phyloP scores from a whole-genome alignment of 1,140 invertebrate genomes.

The Pseudobourletiella spinata region DNA sequence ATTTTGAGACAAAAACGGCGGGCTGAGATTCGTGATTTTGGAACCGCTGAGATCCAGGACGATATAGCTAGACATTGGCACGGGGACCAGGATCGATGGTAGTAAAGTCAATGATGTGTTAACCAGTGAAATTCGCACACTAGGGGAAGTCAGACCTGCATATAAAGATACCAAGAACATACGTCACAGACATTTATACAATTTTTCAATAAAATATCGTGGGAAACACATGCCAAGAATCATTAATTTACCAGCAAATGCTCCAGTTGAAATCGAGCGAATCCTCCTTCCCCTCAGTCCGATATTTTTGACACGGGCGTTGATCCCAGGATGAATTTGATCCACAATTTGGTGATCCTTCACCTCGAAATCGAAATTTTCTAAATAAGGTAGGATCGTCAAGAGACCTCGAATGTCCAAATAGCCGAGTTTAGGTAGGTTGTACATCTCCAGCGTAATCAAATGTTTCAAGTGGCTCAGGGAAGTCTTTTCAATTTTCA shows the following conservation, averaged over 20 bases:
- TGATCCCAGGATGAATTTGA: conserved; percentile 64
- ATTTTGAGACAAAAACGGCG: conserved; percentile 59
- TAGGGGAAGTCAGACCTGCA: conserved; percentile 57
- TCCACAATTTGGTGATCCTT: conserved; percentile 74
- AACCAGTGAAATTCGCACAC: conserved; percentile 59
- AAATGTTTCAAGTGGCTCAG: conserved; percentile 66
- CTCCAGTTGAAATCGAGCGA: conserved; percentile 67
- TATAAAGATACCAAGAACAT: too few species aligned
- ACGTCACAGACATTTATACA: conserved; percentile 2
- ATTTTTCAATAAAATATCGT: not conserved
- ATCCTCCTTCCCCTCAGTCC: conserved; percentile 64
- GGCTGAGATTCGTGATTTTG: conserved; percentile 60
- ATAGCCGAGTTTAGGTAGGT: conserved; percentile 53
- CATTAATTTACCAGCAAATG: conserved; percentile 49
- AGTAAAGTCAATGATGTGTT: conserved; percentile 72
- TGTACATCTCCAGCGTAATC: conserved; percentile 55
- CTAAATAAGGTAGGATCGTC: conserved; percentile 43
- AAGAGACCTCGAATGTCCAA: conserved; percentile 72
- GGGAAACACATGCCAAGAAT: conserved; percentile 1
- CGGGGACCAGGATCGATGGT: conserved; percentile 69
- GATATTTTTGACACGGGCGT: conserved; percentile 64
- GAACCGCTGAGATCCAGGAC: conserved; percentile 67
- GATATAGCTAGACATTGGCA: conserved; percentile 76
- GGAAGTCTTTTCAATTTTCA: conserved; percentile 70
- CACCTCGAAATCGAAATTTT: conserved; percentile 67